Percentiles rank a stretch among this genome's conserved stretches.
phyloP scores from a whole-genome alignment of 1,140 invertebrate genomes.

The Drosophila azteca region DNA sequence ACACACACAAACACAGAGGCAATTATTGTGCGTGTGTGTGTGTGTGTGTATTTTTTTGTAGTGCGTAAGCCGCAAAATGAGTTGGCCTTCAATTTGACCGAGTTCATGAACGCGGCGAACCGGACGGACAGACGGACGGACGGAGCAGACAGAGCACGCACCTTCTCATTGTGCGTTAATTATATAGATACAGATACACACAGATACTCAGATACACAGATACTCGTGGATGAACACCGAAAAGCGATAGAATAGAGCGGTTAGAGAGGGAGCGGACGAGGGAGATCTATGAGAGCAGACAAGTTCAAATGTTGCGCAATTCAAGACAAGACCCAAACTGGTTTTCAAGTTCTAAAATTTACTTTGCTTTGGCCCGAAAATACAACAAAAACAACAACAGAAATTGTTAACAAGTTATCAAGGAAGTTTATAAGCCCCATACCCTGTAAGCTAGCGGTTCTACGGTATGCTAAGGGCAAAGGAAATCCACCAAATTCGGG shows the following conservation, averaged over 20 bases:
- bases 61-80: slow-evolving; percentile 75
- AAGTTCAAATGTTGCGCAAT: slow-evolving; percentile 57
- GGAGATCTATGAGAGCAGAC: slow-evolving; percentile 16
- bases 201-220: slow-evolving; percentile 26
- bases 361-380: slow-evolving; percentile 60
- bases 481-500: no score
- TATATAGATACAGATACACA: slow-evolving; percentile 63
- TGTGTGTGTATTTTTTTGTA: slow-evolving; percentile 42
- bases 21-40: slow-evolving; percentile 18
- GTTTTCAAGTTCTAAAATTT: slow-evolving; percentile 70
- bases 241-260: slow-evolving; percentile 40
- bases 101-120: slow-evolving; percentile 69
- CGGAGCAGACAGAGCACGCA: slow-evolving; percentile 43
- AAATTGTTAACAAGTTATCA: slow-evolving; percentile 78
- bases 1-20: slow-evolving; percentile 27
- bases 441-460: no score
- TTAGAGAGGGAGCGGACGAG: background rate
- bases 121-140: slow-evolving; percentile 14
- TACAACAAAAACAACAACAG: slow-evolving; percentile 1
- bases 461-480: no score
- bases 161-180: slow-evolving; percentile 81
- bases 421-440: slow-evolving; percentile 51
- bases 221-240: slow-evolving; percentile 48
- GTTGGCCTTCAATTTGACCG: slow-evolving; percentile 80
- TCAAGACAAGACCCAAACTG: slow-evolving; percentile 44